Base-by-base conservation (phyloP, 2,113 vertebrate species). In the Lophura nycthemera region DNA sequence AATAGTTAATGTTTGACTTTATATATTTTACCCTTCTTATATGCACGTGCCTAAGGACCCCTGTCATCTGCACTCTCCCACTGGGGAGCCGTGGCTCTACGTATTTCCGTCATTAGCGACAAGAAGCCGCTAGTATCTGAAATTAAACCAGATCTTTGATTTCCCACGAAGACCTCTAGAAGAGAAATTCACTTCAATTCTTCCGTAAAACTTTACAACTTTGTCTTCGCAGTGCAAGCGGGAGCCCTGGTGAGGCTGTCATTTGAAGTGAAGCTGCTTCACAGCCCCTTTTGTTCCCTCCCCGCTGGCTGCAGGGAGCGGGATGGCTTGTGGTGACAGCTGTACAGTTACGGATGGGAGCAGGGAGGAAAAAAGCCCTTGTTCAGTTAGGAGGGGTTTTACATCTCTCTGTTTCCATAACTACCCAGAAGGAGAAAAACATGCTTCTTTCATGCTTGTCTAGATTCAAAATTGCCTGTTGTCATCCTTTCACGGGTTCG, bases 381-480 rank as follows among this genome's bases (percentile, higher is more conserved):
- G 88, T 95, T 94, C 92, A 0, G 65, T 95, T 93, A 94, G 93
- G 96, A 96, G 95, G 95, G 93, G 93, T 8, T 86, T 96, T 90
- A 92, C 94, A 92, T 86, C 96, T 86, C 90, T 93, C 95, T 95
- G 95, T 96, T 96, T 95, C 96, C 95, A 96, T 96, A 96, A 96
- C 96, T 96, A 96, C 96, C 95, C 93, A 95, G 93, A 96, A 95
- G 92, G 92, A 95, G 95, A 93, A 95, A 96, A 96, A 90, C 92
- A 96, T 57, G 92, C 92, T 95, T 92, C 95, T 96, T 96, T 96
- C 96, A 96, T 96, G 95, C 95, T 93, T 96, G 92, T 95, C 96
- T 96, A 83, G 95, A 95, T 96, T 94, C 86, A 56, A 93, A 96
- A 96, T 96, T 96, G 90, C 95, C 93, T 81, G 93, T 96, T 96